Evolutionary conservation across 1,140 invertebrate genomes (phyloP).

Genomic region (Agrilus planipennis): DNA sequence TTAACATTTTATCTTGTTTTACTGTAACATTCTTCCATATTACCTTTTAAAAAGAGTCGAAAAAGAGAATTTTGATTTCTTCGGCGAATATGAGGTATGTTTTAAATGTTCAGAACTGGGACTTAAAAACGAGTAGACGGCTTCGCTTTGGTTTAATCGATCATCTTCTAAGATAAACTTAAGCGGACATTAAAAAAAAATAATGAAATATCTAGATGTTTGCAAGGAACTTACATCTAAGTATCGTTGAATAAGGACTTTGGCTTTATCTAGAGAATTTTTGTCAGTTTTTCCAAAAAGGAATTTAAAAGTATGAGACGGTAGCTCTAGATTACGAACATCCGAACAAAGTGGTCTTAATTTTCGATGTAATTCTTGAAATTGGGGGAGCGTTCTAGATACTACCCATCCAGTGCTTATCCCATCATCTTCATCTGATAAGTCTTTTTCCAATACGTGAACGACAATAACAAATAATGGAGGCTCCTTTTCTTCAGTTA

Average conservation of each 20-base stretch:
- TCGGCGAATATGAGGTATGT: conserved; percentile 57
- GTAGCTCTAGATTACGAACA: conserved; percentile 68
- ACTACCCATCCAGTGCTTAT: conserved; percentile 76
- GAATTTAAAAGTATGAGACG: conserved; percentile 65
- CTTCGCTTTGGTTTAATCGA: conserved; percentile 74
- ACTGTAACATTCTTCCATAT: conserved; percentile 18
- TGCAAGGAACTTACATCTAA: conserved; percentile 50
- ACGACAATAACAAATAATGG: conserved; percentile 74
- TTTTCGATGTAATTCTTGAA: conserved; percentile 75
- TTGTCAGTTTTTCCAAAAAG: conserved; percentile 68
- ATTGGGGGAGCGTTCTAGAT: conserved; percentile 66
- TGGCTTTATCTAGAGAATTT: conserved; percentile 68
- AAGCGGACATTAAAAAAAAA: conserved; percentile 31
- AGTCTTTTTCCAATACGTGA: conserved; percentile 54
- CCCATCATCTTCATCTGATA: conserved; percentile 44
- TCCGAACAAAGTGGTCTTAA: conserved; percentile 67
- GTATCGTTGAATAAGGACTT: conserved; percentile 72
- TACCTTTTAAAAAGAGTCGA: conserved; percentile 77
- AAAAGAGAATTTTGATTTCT: conserved; percentile 74
- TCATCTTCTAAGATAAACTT: conserved; percentile 79
- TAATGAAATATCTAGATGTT: conserved; percentile 5
- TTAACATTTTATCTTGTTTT: neutral
- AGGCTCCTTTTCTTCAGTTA: conserved; percentile 41
- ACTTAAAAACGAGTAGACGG: conserved; percentile 78
- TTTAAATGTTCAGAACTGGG: conserved; percentile 80